Base-by-base conservation (phyloP, 2,797 vertebrate species). In the Takifugu rubripes region DNA sequence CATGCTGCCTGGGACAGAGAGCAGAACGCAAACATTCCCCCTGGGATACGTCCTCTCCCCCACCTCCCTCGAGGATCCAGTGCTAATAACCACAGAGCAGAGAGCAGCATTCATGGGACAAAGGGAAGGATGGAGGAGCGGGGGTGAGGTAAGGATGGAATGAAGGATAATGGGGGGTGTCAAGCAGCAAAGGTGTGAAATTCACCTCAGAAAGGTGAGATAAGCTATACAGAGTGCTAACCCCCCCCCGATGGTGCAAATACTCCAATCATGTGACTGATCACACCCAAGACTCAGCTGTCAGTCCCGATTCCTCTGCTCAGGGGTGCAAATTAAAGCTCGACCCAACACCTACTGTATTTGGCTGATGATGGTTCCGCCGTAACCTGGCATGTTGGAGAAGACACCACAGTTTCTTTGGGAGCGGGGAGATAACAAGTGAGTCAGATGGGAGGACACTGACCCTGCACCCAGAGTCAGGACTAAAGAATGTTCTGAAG, bases 321-420 rank as follows among this genome's bases (percentile, higher is more conserved):
- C 70, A 66, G 67, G 77, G 60, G 78, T 87, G 84, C 52, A 80
- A 89, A 87, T 85, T 40, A 75, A 59, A 75, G 25, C 46, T 66
- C 17, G 4, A 48, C 7, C 10, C 25, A 24, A 21, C 7, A 10
- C 5, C 17, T 12, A 1, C 21, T 21, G 21, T 21, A 9, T 48
- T 25, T 9, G 9, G n/a, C 1, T 21, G 46, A 3, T 48, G 21
- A 9, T 11, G 9, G 5, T 25, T 25, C 25, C 3, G 9, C 44
- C 7, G 36, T 31, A 50, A 52, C 43, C 40, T 63, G 52, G 42
- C 31, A 45, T 52, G 5, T 29, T 48, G 21, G 25, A 40, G 49
- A 52, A 50, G 42, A 60, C 57, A 62, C 60, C 52, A 61, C 44
- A 53, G 49, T 52, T 66, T 12, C 16, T 51, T 25, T 8, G 10